Conservation (phyloP, 1,140 invertebrate species). For the Hestina assimilis region DNA sequence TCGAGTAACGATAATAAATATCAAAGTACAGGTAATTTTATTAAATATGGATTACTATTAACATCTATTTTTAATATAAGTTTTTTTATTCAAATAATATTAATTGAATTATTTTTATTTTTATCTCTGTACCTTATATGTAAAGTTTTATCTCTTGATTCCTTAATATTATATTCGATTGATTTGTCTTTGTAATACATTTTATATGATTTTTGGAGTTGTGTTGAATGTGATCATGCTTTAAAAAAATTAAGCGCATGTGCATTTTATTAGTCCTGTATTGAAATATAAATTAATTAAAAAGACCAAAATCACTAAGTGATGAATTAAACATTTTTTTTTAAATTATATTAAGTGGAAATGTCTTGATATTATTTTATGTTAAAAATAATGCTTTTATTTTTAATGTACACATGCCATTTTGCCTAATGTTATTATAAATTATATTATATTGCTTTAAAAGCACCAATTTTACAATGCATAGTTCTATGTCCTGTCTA, state of each 20-base stretch:
- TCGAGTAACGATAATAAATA: slow-evolving; percentile 72
- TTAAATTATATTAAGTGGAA: slow-evolving; percentile 54
- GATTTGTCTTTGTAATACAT: slow-evolving; percentile 24
- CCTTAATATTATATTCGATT: slow-evolving; percentile 24
- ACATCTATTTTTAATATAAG: slow-evolving; percentile 62
- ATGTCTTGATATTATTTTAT: slow-evolving; percentile 74
- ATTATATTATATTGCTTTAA: slow-evolving; percentile 77
- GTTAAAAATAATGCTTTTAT: slow-evolving; percentile 73
- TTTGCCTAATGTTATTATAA: slow-evolving; percentile 78
- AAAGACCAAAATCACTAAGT: slow-evolving; percentile 73
- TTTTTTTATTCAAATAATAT: slow-evolving; percentile 60
- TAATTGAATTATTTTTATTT: slow-evolving; percentile 52
- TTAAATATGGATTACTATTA: slow-evolving; percentile 59
- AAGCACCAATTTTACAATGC: slow-evolving; percentile 77
- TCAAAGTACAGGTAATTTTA: slow-evolving; percentile 70
- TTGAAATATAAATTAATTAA: slow-evolving; percentile 40
- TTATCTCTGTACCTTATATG: slow-evolving; percentile 40
- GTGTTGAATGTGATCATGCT: slow-evolving; percentile 30
- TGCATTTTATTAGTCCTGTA: slow-evolving; percentile 62
- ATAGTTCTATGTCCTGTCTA: slow-evolving; percentile 76
- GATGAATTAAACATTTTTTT: slow-evolving; percentile 55
- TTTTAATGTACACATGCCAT: slow-evolving; percentile 77
- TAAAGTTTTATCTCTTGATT: slow-evolving; percentile 36
- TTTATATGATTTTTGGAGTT: slow-evolving; percentile 34
- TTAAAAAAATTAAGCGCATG: slow-evolving; percentile 50